Conservation (phyloP, 2,888 invertebrate species). For the Oligia fasciuncula region DNA sequence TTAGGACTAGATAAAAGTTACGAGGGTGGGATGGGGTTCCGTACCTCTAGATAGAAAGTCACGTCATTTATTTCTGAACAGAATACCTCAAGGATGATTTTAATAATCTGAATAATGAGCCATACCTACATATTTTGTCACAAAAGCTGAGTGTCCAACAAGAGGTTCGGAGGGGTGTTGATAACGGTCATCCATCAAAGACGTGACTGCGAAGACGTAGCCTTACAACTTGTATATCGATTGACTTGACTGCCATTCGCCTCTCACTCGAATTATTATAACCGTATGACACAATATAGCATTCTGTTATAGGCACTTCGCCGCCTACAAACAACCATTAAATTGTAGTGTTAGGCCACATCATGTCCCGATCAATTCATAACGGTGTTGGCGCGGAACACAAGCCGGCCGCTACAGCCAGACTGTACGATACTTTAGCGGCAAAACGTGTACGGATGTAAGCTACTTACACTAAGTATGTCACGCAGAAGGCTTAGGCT, state of each 20-base stretch:
- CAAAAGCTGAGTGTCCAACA: background rate
- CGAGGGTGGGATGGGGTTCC: background rate
- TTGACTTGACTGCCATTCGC: conserved; percentile 11
- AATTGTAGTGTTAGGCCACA: conserved; percentile 12
- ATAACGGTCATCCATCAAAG: background rate
- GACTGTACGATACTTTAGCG: conserved; percentile 12
- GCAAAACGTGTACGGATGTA: conserved; percentile 27
- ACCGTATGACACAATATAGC: conserved; percentile 13
- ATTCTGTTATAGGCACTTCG: background rate
- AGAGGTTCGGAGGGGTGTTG: background rate
- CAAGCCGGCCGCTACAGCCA: conserved; percentile 10
- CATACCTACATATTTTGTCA: background rate
- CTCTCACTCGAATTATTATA: conserved; percentile 6
- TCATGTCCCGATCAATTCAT: conserved; percentile 33
- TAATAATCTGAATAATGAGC: background rate
- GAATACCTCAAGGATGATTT: background rate
- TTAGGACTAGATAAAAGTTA: conserved; percentile 1
- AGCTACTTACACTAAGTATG: background rate
- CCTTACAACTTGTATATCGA: conserved; percentile 15
- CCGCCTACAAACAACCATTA: conserved; percentile 18
- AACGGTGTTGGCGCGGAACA: conserved; percentile 28
- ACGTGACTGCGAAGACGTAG: background rate
- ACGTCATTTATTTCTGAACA: background rate
- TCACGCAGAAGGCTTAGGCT: conserved; percentile 25
- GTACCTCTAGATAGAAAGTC: background rate